Evolutionary conservation across 2,113 vertebrate species (phyloP).

Genomic region (Columbina picui): DNA sequence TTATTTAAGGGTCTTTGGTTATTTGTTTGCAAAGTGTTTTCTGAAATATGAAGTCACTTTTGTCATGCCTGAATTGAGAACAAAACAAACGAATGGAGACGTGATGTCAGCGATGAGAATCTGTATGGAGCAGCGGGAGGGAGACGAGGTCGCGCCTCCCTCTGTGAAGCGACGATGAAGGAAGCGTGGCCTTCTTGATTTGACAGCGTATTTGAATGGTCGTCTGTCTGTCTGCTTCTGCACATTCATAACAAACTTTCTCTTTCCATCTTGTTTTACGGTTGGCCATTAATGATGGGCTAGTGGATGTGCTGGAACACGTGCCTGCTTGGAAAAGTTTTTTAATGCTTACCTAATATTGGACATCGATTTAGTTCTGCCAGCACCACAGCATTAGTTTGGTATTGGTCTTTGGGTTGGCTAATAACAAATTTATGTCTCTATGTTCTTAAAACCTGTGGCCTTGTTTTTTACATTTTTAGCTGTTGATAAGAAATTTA

Average conservation of each 20-base stretch:
- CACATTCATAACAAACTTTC: neutral
- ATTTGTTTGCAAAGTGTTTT: neutral
- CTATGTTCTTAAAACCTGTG: neutral
- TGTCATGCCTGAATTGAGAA: neutral
- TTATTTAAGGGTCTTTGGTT: neutral
- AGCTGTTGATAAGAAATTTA: neutral
- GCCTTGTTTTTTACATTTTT: neutral
- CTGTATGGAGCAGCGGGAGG: neutral
- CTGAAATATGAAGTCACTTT: neutral
- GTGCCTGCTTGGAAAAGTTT: neutral
- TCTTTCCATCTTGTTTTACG: neutral
- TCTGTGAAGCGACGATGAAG: neutral
- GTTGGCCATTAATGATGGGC: neutral
- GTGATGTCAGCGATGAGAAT: neutral
- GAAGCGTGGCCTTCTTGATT: neutral
- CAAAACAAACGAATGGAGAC: neutral
- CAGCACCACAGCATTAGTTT: neutral
- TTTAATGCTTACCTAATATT: neutral
- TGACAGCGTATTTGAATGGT: neutral
- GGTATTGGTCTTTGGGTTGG: neutral
- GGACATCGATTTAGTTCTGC: neutral
- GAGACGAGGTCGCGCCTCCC: neutral
- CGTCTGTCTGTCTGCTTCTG: neutral
- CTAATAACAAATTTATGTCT: neutral
- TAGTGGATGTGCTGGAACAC: neutral